Evolutionary conservation across 2,888 invertebrate genomes (phyloP).

Genomic region (Drosophila quinaria): DNA sequence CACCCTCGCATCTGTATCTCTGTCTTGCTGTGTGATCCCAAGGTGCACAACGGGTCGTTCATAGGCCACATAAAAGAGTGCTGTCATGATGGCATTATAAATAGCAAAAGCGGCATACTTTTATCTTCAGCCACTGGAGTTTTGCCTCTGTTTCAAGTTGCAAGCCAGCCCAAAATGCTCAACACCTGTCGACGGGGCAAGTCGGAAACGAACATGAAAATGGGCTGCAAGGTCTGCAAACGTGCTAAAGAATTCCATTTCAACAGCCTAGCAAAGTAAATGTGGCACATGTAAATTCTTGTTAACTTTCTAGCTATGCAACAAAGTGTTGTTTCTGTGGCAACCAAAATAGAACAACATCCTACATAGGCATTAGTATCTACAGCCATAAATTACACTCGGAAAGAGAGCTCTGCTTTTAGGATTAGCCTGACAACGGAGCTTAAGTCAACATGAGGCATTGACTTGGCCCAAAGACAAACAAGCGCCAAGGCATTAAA

Average conservation of each 20-base stretch:
- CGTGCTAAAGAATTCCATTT: constrained; percentile 23
- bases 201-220: constrained; percentile 31
- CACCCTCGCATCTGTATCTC: constrained; percentile 11
- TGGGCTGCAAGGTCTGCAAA: constrained; percentile 23
- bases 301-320: constrained; percentile 25
- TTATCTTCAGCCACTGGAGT: constrained; percentile 50
- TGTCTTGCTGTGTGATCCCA: constrained; percentile 11
- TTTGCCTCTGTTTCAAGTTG: constrained; percentile 27
- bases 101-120: constrained; percentile 55
- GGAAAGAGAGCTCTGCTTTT: constrained; percentile 18
- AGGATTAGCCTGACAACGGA: constrained; percentile 46
- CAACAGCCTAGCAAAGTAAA: constrained; percentile 23
- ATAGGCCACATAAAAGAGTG: constrained; percentile 26
- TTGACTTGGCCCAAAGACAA: constrained; percentile 32
- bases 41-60: constrained; percentile 39
- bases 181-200: constrained; percentile 68
- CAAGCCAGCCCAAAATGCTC: constrained; percentile 34
- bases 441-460: constrained; percentile 30
- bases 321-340: constrained; percentile 26
- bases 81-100: constrained; percentile 50
- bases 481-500: constrained; percentile 38
- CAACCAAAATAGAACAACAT: constrained; percentile 29
- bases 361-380: constrained; percentile 20
- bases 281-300: constrained; percentile 25
- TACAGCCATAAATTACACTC: constrained; percentile 35